phyloP scores from a whole-genome alignment of 2,797 vertebrate genomes.

The Leuciscus waleckii region DNA sequence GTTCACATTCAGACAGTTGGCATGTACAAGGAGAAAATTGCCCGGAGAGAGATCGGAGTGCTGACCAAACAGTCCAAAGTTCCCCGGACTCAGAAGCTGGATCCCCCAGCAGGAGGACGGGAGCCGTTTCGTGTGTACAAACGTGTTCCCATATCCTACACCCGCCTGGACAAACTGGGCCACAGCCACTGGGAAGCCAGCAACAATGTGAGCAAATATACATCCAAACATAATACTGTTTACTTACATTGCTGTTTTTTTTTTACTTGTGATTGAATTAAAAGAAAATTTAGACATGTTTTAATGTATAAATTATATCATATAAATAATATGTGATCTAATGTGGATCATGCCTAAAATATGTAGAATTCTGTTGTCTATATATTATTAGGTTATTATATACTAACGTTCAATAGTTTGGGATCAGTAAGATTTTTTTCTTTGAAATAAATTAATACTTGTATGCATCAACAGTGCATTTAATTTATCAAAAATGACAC shows the following conservation, averaged over 20 bases:
- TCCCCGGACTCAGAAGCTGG: slow-evolving; percentile 68
- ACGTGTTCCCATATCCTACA: slow-evolving; percentile 83
- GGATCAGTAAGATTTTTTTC: neutral
- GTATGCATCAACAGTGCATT: neutral
- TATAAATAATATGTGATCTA: neutral
- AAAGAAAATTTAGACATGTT: neutral
- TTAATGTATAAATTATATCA: neutral
- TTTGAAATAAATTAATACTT: neutral
- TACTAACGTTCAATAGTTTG: neutral
- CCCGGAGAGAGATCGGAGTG: slow-evolving; percentile 82
- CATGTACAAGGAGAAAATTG: slow-evolving; percentile 86
- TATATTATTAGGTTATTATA: neutral
- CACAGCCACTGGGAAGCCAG: slow-evolving; percentile 83
- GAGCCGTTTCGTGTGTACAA: slow-evolving; percentile 74
- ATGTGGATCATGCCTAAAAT: neutral
- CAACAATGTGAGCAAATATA: slow-evolving; percentile 43
- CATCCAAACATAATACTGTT: neutral
- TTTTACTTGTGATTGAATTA: neutral
- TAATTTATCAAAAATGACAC: neutral
- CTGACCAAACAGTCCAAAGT: slow-evolving; percentile 72
- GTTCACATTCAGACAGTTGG: slow-evolving; percentile 77
- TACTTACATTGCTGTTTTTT: neutral
- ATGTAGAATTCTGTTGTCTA: neutral
- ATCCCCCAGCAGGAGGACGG: slow-evolving; percentile 66
- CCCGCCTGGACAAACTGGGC: slow-evolving; percentile 80